Evolutionary conservation across 2,888 invertebrate genomes (phyloP).

Genomic region (Syritta pipiens): DNA sequence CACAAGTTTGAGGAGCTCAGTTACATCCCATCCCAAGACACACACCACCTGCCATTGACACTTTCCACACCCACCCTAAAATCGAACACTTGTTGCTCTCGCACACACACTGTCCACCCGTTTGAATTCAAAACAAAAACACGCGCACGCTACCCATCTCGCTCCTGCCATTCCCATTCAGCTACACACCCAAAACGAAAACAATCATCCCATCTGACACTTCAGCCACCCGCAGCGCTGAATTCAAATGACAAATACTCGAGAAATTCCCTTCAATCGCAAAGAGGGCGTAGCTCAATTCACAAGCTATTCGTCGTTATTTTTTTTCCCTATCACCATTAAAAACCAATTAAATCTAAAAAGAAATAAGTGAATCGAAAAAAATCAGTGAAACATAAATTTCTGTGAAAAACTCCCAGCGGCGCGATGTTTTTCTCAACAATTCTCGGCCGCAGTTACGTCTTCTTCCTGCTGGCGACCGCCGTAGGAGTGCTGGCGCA

Average conservation of each 20-base stretch:
- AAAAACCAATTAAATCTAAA: not conserved
- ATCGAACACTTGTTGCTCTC: constrained; percentile 39
- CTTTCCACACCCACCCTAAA: constrained; percentile 38
- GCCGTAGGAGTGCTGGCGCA: constrained; percentile 87
- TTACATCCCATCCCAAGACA: not conserved
- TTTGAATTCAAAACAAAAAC: constrained; percentile 33
- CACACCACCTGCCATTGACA: constrained; percentile 13
- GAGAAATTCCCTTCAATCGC: constrained; percentile 35
- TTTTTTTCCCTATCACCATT: not conserved
- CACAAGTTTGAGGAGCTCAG: constrained; percentile 12
- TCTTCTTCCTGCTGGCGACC: constrained; percentile 75
- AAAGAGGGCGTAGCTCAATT: constrained; percentile 47
- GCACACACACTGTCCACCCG: not conserved
- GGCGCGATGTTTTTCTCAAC: constrained; percentile 71
- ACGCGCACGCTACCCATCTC: not conserved
- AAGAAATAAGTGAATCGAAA: not conserved
- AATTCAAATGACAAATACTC: constrained; percentile 46
- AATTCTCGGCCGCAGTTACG: constrained; percentile 77
- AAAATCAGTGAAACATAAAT: not conserved
- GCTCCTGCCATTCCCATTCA: constrained; percentile 12
- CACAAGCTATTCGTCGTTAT: not conserved
- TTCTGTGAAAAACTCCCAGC: no score
- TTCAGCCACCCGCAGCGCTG: constrained; percentile 40
- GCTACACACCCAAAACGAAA: constrained; percentile 18
- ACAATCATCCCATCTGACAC: constrained; percentile 36